phyloP scores from a whole-genome alignment of 2,888 invertebrate species.

The Noctua pronuba region DNA sequence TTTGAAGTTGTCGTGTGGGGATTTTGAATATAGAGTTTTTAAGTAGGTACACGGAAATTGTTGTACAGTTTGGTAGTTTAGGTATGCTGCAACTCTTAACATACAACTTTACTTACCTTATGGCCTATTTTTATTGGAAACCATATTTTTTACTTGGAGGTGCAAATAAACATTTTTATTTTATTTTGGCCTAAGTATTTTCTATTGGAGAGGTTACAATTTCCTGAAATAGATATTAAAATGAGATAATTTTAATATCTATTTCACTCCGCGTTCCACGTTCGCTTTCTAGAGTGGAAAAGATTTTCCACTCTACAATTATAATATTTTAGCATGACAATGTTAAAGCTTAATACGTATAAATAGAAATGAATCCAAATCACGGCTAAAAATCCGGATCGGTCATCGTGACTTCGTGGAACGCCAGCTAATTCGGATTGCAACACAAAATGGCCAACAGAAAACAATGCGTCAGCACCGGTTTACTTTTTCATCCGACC shows the following conservation, averaged over 20 bases:
- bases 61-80: neutral
- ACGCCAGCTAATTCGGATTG: conserved; percentile 43
- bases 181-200: neutral
- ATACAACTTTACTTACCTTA: neutral
- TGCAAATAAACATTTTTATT: neutral
- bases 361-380: neutral
- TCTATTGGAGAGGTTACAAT: neutral
- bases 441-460: conserved; percentile 46
- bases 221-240: neutral
- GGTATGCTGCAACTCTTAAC: neutral
- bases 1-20: conserved; percentile 6
- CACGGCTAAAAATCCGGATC: neutral
- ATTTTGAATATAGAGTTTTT: neutral
- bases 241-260: too few species aligned
- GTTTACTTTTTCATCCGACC: conserved; percentile 69
- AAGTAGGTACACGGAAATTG: neutral
- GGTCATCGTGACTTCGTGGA: conserved; percentile 4
- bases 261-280: too few species aligned
- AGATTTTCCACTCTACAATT: too few species aligned
- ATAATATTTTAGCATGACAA: neutral
- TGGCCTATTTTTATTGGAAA: neutral
- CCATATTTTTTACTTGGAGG: neutral
- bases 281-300: too few species aligned
- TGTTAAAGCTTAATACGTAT: neutral
- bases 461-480: conserved; percentile 68